Evolutionary conservation across 2,888 invertebrate genomes (phyloP), one percentile per base, ranked within the genome.

Genomic region (Acrobasis consociella): DNA sequence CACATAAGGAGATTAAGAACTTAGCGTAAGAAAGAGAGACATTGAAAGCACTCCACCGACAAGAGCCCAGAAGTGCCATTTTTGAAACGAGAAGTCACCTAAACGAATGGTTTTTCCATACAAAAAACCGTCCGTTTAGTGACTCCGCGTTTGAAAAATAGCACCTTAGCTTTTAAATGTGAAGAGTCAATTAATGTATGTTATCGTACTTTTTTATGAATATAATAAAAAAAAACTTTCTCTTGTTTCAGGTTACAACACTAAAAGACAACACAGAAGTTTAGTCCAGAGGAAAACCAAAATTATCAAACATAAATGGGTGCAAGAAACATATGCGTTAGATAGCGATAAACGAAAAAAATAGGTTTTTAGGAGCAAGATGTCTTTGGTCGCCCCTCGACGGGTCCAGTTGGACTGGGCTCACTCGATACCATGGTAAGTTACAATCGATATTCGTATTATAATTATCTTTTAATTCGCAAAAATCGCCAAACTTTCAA

Each of bases 301-400:
- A 11, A 46, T 13, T 46, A 3, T 1, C n/a, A 56, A 42, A 22
- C 17, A 52, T 38, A 49, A 58, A 62, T 62, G 55, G 62, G n/a
- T 55, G 55, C 49, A 38, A 22, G 37, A 10, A 51, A 37, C 17
- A 39, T 51, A 38, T 17, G 39, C 16, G 16, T 39, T 31, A 38
- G 49, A n/a, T 46, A 58, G 42, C 61, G 55, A 39, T 55, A 13
- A 37, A 37, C 46, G 66, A 56, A 22, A 17, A 53, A 67, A 55
- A 71, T 69, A 80, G 80, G 78, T 80, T 73, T 72, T 76, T 72
- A 64, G 63, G 67, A 66, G 65, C 55, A 80, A 82, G 74, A 91
- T 91, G 91, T 91, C 91, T 78, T 77, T 91, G 62, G 85, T 91
- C 5, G 91, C 91, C 51, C 91, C 91, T 1, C 79, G 91, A 63